Evolutionary conservation across 1,140 invertebrate species (phyloP), one percentile per base, ranked within the genome.

Genomic region (Eueides isabella): DNA sequence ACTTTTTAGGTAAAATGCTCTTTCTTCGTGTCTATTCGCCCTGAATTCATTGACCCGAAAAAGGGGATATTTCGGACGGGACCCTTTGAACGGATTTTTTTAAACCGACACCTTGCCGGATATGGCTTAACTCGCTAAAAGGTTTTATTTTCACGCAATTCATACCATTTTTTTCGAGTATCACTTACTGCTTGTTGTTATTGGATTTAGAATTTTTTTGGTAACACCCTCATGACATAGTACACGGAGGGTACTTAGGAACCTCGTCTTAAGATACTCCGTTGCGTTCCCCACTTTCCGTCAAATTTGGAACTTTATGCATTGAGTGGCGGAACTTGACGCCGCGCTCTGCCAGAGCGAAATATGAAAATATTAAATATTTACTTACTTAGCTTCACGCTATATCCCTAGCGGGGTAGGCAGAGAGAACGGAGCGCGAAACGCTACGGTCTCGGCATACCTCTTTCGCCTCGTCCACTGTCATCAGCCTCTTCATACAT

Each of bases 61-160:
- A 55, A 55, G 48, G 23, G 48, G n/a, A 55, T 55, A 55, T 55
- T 55, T 55, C 26, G 26, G 26, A 26, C 23, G 48, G 48, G 48
- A n/a, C 23, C 48, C 48, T 55, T 55, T 26, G 23, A 12, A 9
- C 23, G 48, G 48, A 23, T 55, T 55, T 55, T 44, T 55, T 55
- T 55, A 55, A 55, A 55, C 11, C 23, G 48, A 23, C 48, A 55
- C 23, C 48, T 55, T 19, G 9, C 9, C 23, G 11, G n/a, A 44
- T 44, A 44, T 19, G 19, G 9, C 1, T n/a, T 4, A 55, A 44
- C 41, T 19, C n/a, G 48, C 11, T 55, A 26, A 12, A 55, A 26
- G 11, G 48, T 1, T 26, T 55, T 26, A 55, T 26, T n/a, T 55
- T 23, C 19, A 26, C 3, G 2, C 7, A 55, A 19, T 6, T 5